Percentiles rank a stretch among this genome's conserved stretches.
phyloP scores from a whole-genome alignment of 1,140 invertebrate species.

The Cotesia typhae region DNA sequence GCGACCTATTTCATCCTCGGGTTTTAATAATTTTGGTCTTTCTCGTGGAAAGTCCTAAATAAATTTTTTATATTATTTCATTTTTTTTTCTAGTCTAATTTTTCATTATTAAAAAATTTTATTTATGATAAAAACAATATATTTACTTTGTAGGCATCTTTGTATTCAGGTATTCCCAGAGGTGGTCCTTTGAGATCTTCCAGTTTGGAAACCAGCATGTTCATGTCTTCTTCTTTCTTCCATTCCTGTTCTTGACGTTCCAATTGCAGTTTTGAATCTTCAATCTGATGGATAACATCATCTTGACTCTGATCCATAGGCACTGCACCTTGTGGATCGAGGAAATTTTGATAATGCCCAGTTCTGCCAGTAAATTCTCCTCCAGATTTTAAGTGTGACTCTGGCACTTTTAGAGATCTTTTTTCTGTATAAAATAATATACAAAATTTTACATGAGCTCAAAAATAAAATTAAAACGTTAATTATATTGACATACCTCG shows the following conservation, averaged over 20 bases:
- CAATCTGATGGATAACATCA: not conserved
- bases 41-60: constrained; percentile 59
- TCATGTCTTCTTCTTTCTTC: constrained; percentile 56
- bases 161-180: constrained; percentile 60
- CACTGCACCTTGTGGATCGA: constrained; percentile 42
- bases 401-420: constrained; percentile 47
- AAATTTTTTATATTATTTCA: not conserved
- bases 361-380: constrained; percentile 51
- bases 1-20: constrained; percentile 58
- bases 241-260: constrained; percentile 22
- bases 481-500: constrained; percentile 46
- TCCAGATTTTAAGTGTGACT: constrained; percentile 50
- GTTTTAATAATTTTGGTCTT: constrained; percentile 54
- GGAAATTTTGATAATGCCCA: constrained; percentile 50
- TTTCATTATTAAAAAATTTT: not conserved
- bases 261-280: not conserved
- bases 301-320: constrained; percentile 40
- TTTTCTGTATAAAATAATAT: constrained; percentile 40
- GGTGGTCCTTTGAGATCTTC: constrained; percentile 55
- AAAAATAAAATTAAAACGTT: not conserved
- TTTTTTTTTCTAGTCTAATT: not conserved
- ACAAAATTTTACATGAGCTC: not conserved
- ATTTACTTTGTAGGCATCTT: constrained; percentile 59
- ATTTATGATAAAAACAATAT: not conserved
- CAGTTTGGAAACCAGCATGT: constrained; percentile 54